Evolutionary conservation across 2,888 invertebrate genomes (phyloP), one percentile per base, ranked within the genome.

Genomic region (Dryomyza anilis): DNA sequence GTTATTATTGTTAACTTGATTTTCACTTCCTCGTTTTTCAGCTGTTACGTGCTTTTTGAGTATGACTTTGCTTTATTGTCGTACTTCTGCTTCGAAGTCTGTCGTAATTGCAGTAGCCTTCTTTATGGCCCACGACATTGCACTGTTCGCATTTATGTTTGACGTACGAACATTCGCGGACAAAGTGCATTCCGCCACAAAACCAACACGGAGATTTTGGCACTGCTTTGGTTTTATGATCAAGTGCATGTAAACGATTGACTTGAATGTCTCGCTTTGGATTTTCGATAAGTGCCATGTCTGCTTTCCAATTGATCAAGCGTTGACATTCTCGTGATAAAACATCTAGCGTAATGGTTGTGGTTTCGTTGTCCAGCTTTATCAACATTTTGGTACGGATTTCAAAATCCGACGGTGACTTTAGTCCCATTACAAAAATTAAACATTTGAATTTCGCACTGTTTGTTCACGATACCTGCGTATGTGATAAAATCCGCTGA

Each of bases 181-280:
- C 52, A 19, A 55, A 71, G 36, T 70, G 69, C 68, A 71, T 64
- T 23, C 59, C 48, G 2, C 71, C 70, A 60, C 69, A 69, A 30
- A 55, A 65, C 69, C 70, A 70, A 36, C 70, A 71, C 30, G 68
- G 66, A 12, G 56, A 59, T 27, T 66, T 72, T 8, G 69, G 70
- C 29, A 48, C 46, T 14, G 48, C 29, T 52, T 69, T 69, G 10
- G 48, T 45, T 39, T 56, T 62, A 12, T 63, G 53, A 1, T 46
- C 43, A 25, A 62, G 29, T 65, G 16, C 36, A 14, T n/a, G n/a
- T n/a, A n/a, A n/a, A n/a, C n/a, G n/a, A n/a, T n/a, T n/a, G n/a
- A n/a, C n/a, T n/a, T n/a, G n/a, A n/a, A n/a, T n/a, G n/a, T 58
- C 64, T 39, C 14, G 12, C 3, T 27, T 64, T 8, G 39, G 33